Evolutionary conservation across 53 echinoderm and acorn worm genomes (phyloP).

Genomic region (Paelopatides confundens): DNA sequence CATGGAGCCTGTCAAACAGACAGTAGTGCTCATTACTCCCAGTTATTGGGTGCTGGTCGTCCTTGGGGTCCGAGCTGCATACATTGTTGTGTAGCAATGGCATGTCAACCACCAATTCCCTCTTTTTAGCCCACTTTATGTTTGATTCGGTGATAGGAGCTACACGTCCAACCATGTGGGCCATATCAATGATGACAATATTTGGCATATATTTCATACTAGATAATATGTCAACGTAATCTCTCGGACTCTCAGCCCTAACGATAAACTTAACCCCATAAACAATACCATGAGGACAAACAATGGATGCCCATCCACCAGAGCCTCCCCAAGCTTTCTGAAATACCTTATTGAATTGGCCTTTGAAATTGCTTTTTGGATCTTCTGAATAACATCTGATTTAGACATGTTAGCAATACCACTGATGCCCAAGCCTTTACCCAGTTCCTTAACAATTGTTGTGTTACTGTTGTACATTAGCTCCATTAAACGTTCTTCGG

Average conservation of each 20-base stretch:
- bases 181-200: slow-evolving; percentile 28
- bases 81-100: slow-evolving; percentile 13
- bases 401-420: not conserved
- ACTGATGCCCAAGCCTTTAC: not conserved
- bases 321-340: slow-evolving; percentile 24
- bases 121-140: not conserved
- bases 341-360: slow-evolving; percentile 35
- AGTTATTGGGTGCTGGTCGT: slow-evolving; percentile 1
- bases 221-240: slow-evolving; percentile 21
- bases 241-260: slow-evolving; percentile 34
- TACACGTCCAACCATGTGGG: slow-evolving; percentile 27
- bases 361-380: not conserved
- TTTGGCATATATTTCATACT: slow-evolving; percentile 1
- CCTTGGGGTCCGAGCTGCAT: not conserved
- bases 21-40: not conserved
- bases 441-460: not conserved
- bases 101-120: not conserved
- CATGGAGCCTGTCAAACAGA: slow-evolving; percentile 18
- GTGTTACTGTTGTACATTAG: not conserved
- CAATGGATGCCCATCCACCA: slow-evolving; percentile 5
- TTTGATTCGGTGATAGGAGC: not conserved
- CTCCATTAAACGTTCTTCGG: slow-evolving; percentile 7
- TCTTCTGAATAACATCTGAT: not conserved
- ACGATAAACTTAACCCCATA: slow-evolving; percentile 23
- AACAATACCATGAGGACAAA: slow-evolving; percentile 30